phyloP scores from a whole-genome alignment of 2,797 vertebrate genomes.

The Lemur catta region DNA sequence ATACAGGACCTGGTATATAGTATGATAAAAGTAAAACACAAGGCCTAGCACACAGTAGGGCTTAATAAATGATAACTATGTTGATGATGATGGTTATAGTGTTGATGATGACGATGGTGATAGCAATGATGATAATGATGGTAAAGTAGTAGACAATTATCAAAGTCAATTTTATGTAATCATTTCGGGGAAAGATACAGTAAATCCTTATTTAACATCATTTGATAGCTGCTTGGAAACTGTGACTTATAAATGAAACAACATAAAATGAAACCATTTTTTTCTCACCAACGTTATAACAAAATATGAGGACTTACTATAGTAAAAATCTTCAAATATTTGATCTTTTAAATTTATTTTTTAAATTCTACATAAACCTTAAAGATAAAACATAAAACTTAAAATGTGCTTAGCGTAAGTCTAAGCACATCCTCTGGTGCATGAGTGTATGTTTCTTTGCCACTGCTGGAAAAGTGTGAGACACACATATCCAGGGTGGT shows the following conservation, averaged over 20 bases:
- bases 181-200: neutral
- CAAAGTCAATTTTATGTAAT: neutral
- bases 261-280: neutral
- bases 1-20: neutral
- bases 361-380: neutral
- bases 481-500: fast-evolving
- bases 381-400: neutral
- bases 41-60: neutral
- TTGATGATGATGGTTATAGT: neutral
- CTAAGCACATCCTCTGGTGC: neutral
- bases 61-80: neutral
- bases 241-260: neutral
- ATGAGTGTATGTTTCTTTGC: neutral
- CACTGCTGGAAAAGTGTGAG: neutral
- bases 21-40: neutral
- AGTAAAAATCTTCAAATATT: neutral
- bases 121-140: neutral
- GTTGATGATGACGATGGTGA: neutral
- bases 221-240: neutral
- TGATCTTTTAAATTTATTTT: neutral
- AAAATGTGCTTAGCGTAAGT: neutral
- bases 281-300: neutral
- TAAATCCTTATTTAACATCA: neutral
- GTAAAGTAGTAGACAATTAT: neutral
- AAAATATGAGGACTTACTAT: neutral